Evolutionary conservation across 2,888 invertebrate species (phyloP), one percentile per base, ranked within the genome.

Genomic region (Micropterix aruncella): DNA sequence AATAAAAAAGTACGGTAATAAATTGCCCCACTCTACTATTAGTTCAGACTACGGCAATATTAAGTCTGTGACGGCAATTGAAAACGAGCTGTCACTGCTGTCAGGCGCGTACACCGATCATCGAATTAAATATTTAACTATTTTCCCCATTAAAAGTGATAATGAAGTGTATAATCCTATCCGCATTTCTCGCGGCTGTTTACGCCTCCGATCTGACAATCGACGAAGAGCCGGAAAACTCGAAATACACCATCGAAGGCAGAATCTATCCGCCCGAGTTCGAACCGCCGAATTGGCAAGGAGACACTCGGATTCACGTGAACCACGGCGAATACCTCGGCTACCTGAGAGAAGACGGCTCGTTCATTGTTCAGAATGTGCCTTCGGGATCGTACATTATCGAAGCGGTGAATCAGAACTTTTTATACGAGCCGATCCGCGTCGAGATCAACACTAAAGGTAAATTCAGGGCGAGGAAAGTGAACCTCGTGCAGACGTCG

Each of bases 381-480:
- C 86, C 90, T 1, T 81, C 87, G 1, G 95, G 95, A 4, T 96
- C 96, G 0, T 96, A 95, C 61, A 80, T 97, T 3, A 75, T 99
- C 1, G 97, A 99, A 70, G 80, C 94, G 5, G 69, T 89, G 37
- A 83, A 95, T 65, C 88, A 95, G 0, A 86, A 93, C 58, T 92
- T 82, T 57, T 77, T 85, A 51, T 99, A 94, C 61, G 97, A 99
- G 61, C 88, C 94, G 16, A 82, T 90, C 3, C 74, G 99, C 48
- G 94, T 99, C 1, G 99, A 99, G 69, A 95, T 99, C 48, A 97
- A 92, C 60, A 86, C 90, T 0, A 96, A 94, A 63, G 99, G 99
- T 37, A 99, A 96, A 65, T 90, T 88, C 56, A 75, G 99, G 52
- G 96, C 95, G 1, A 74, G 99, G 40, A 90, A 88, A 69, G 87